phyloP scores from a whole-genome alignment of 35 echinoderm and acorn worm species.

The Strongylocentrotus purpuratus region DNA sequence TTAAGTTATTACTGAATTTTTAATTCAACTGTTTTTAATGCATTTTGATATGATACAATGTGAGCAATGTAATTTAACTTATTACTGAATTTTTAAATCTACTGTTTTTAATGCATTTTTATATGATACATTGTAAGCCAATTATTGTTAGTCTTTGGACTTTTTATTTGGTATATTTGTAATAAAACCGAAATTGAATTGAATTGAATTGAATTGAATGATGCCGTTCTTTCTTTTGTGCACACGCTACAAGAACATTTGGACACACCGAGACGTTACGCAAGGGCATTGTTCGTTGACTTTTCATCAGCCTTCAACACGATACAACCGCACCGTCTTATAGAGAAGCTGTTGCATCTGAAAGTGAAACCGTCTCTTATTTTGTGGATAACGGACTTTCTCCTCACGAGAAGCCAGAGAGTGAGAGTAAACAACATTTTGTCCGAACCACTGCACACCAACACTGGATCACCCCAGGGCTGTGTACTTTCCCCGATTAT shows the following conservation, averaged over 20 bases:
- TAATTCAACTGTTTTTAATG: too few relatives aligned
- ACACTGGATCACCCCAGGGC: not conserved
- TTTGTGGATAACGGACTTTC: slow-evolving; percentile 33
- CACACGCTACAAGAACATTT: not conserved
- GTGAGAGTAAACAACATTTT: not conserved
- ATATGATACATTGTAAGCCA: too few relatives aligned
- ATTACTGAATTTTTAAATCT: too few relatives aligned
- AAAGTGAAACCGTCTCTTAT: slow-evolving; percentile 22
- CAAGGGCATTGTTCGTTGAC: not conserved
- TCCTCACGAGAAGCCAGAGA: not conserved
- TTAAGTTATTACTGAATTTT: too few relatives aligned
- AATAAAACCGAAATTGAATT: too few relatives aligned
- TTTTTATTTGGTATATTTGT: too few relatives aligned
- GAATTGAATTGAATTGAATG: too few relatives aligned
- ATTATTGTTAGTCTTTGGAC: too few relatives aligned
- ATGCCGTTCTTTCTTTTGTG: not conserved
- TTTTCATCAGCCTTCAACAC: slow-evolving; percentile 31
- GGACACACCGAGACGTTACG: not conserved
- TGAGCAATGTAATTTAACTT: too few relatives aligned
- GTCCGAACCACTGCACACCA: not conserved
- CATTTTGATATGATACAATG: too few relatives aligned
- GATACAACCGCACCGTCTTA: not conserved
- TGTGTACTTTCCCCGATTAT: slow-evolving; percentile 23
- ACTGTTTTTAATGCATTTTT: too few relatives aligned
- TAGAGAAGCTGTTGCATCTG: not conserved